A percentile compares a stretch with the other conserved stretches of the same genome.
Evolutionary conservation across 2,888 invertebrate species (phyloP).

Genomic region (Brenthis ino): DNA sequence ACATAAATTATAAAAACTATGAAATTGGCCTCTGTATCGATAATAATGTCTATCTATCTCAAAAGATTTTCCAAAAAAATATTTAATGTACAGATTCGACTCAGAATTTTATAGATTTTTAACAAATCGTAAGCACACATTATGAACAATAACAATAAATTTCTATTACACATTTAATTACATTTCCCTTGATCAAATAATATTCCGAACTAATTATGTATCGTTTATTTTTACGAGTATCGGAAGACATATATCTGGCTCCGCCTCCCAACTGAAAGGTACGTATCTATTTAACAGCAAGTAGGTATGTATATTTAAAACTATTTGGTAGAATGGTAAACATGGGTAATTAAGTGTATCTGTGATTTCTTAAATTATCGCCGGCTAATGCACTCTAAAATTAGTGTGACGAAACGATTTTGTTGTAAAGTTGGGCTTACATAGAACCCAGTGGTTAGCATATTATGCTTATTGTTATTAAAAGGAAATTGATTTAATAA

Average conservation of each 20-base stretch:
- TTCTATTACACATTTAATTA: conserved; percentile 38
- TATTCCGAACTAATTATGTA: conserved; percentile 44
- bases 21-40: no score
- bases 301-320: conserved; percentile 48
- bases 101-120: not conserved
- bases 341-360: conserved; percentile 68
- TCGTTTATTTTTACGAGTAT: conserved; percentile 56
- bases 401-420: conserved; percentile 57
- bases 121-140: conserved; percentile 18
- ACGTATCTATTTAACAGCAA: conserved; percentile 46
- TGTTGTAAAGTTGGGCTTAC: conserved; percentile 48
- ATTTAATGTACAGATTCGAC: no score
- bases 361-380: conserved; percentile 64
- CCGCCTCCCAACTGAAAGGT: conserved; percentile 40
- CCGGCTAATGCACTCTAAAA: conserved; percentile 64
- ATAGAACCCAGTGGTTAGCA: conserved; percentile 38
- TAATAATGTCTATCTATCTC: no score
- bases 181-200: conserved; percentile 28
- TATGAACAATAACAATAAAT: conserved; percentile 24
- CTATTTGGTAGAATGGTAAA: conserved; percentile 57
- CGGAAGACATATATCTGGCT: conserved; percentile 55
- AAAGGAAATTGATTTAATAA: no score
- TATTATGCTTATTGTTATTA: no score
- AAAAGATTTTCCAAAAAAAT: no score
- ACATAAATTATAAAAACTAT: no score